A percentile compares a stretch with the other conserved stretches of the same genome.
Evolutionary conservation across 2,113 vertebrate species (phyloP).

Genomic region (Fulmarus glacialis): DNA sequence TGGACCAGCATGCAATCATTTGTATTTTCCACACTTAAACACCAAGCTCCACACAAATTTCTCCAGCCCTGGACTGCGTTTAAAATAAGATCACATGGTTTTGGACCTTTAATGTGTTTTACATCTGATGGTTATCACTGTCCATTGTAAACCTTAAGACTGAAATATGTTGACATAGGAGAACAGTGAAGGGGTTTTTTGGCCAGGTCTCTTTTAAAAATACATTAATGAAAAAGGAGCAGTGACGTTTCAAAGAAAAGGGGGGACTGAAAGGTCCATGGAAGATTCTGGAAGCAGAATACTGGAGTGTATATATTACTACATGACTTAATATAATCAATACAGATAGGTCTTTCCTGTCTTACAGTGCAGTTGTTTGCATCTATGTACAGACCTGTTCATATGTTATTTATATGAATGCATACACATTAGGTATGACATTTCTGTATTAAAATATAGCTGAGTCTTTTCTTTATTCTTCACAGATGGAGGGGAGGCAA

Average conservation of each 20-base stretch:
- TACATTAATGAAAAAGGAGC: neutral
- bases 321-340: neutral
- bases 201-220: neutral
- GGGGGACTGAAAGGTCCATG: neutral
- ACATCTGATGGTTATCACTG: neutral
- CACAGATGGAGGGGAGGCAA: neutral
- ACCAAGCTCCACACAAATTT: neutral
- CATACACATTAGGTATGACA: neutral
- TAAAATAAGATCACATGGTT: neutral
- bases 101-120: neutral
- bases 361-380: neutral
- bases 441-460: neutral
- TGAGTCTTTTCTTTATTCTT: neutral
- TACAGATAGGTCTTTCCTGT: neutral
- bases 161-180: neutral
- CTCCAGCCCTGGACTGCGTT: neutral
- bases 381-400: neutral
- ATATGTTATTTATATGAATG: neutral
- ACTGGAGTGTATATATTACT: neutral
- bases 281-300: neutral
- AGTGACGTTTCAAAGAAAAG: neutral
- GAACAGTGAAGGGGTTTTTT: neutral
- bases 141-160: neutral
- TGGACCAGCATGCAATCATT: neutral
- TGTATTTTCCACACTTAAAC: neutral